phyloP scores from a whole-genome alignment of 2,113 vertebrate genomes.

The Rhabdomys dilectus region DNA sequence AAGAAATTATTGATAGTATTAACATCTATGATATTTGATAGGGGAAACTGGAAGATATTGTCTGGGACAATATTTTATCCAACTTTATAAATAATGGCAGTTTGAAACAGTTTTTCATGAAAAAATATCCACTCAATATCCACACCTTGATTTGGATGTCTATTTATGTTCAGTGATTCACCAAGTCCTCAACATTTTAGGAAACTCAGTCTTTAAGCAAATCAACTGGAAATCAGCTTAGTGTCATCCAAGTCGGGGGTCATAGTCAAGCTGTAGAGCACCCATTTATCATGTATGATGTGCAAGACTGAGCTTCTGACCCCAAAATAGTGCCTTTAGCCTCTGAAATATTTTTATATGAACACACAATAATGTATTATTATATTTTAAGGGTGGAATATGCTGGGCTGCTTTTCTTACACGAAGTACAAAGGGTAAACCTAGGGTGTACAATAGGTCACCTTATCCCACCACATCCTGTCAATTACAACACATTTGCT shows the following conservation, averaged over 20 bases:
- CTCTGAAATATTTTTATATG: not conserved
- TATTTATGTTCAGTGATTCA: not conserved
- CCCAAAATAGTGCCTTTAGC: not conserved
- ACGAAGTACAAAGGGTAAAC: not conserved
- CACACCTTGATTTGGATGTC: not conserved
- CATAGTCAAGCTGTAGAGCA: not conserved
- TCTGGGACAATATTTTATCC: not conserved
- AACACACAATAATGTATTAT: not conserved
- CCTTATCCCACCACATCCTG: not conserved
- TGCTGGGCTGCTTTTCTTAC: not conserved
- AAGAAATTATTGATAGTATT: not conserved
- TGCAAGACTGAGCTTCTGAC: not conserved
- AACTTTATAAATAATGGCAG: not conserved
- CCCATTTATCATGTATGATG: accelerated
- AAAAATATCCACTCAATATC: not conserved
- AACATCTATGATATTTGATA: not conserved
- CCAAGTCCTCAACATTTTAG: not conserved
- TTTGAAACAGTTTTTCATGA: not conserved
- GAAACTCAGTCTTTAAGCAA: not conserved
- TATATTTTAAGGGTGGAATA: not conserved
- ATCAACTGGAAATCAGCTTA: not conserved
- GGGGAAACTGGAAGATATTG: not conserved
- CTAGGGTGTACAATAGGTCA: not conserved
- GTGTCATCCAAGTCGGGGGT: no score
- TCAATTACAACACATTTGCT: not conserved